Base-by-base conservation (phyloP, 2,888 invertebrate species). In the Coelinius sp. region DNA sequence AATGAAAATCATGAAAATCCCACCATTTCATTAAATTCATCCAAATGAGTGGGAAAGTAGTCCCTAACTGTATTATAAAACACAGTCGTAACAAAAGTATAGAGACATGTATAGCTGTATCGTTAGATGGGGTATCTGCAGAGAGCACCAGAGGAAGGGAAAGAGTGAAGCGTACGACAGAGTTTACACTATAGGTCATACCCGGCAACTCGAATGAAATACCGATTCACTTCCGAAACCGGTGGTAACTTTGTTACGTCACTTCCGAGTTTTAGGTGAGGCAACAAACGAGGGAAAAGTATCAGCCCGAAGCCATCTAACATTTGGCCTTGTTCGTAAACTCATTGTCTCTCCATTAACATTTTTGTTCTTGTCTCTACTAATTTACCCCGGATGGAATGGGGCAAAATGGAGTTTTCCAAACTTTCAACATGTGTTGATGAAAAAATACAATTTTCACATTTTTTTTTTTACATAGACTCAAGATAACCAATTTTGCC, bases 161-260 rank as follows among this genome's bases (percentile, higher is more conserved):
- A 22, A 12, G 17, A 2, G 20, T 1, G 44, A n/a, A 44, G 38
- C 62, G 35, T 12, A n/a, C 63, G 38, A 63, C 41, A 63, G 22
- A 63, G 38, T 24, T 20, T 63, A 41, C 41, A 38, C 38, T 53
- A 67, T 38, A 49, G 46, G 46, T 49, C 46, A 67, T 67, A 67
- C 49, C 46, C 27, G 41, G 63, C 68, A 67, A 62, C 68, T 62
- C 63, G 64, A 72, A 72, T 72, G 72, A 72, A 72, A 72, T 72
- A 72, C 72, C 72, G 68, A 72, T 72, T 72, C 68, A 53, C 72
- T 72, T 72, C 72, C 72, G 72, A 64, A 68, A 72, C 53, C 41
- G 38, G 64, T 68, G 72, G 72, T 70, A 72, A 72, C 72, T 72
- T 72, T 44, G 68, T 72, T 72, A 72, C 72, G 72, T 72, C 72